Evolutionary conservation across 1,140 invertebrate genomes (phyloP).

Genomic region (Atopsyche davidsoni): DNA sequence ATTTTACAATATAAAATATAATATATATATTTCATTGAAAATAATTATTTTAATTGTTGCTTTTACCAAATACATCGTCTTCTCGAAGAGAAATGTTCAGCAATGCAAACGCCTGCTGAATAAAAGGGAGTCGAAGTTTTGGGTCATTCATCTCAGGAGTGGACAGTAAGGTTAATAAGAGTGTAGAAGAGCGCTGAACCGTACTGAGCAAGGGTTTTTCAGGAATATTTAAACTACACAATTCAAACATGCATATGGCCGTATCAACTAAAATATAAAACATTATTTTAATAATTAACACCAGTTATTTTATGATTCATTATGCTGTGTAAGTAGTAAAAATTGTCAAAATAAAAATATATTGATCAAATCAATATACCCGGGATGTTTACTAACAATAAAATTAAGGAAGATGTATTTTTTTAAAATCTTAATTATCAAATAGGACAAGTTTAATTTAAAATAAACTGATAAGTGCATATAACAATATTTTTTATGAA

Average conservation of each 20-base stretch:
- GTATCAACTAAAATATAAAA: slow-evolving; percentile 21
- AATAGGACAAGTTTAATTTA: no score
- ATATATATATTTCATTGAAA: not conserved
- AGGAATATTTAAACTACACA: slow-evolving; percentile 20
- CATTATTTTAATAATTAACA: slow-evolving; percentile 6
- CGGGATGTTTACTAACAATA: no score
- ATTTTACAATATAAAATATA: not conserved
- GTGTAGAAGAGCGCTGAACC: slow-evolving; percentile 11
- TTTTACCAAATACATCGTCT: slow-evolving; percentile 22
- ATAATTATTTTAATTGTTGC: not conserved
- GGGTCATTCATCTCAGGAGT: slow-evolving; percentile 6
- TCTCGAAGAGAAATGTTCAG: slow-evolving; percentile 16
- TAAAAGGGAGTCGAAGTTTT: slow-evolving; percentile 6
- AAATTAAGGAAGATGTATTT: no score
- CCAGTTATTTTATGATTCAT: no score
- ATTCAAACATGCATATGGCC: slow-evolving; percentile 17
- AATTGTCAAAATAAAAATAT: not conserved
- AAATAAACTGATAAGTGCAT: no score
- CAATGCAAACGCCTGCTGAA: slow-evolving; percentile 19
- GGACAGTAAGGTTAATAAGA: slow-evolving; percentile 8
- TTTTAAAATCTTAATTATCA: no score
- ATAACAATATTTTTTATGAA: no score
- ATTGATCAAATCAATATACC: no score
- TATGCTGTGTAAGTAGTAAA: no score
- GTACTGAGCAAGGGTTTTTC: not conserved